Conservation (phyloP, 2,797 vertebrate genomes). For the Amphiprion clarkii region DNA sequence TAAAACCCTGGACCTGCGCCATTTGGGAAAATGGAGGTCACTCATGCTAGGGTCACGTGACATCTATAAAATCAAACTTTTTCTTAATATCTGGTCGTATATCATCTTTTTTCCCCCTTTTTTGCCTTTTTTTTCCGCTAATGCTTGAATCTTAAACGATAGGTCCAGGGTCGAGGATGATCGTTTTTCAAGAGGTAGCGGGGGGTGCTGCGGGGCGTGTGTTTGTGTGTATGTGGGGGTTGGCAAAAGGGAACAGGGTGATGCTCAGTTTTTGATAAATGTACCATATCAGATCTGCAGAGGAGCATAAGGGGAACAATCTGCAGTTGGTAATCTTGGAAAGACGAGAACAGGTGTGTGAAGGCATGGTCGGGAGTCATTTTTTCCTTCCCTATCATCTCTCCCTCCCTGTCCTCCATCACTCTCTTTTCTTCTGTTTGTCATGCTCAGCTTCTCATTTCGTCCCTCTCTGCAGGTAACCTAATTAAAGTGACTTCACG, state of each 20-base stretch:
- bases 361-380: slow-evolving; percentile 51
- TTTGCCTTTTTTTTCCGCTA: slow-evolving; percentile 43
- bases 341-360: slow-evolving; percentile 72
- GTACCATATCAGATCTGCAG: slow-evolving; percentile 72
- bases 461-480: slow-evolving; percentile 64
- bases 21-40: slow-evolving; percentile 90
- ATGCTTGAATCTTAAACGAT: slow-evolving; percentile 81
- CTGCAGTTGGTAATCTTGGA: slow-evolving; percentile 67
- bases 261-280: slow-evolving; percentile 75
- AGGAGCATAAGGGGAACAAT: slow-evolving; percentile 65
- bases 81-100: slow-evolving; percentile 84
- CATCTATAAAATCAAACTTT: slow-evolving; percentile 90
- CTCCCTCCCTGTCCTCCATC: slow-evolving; percentile 58
- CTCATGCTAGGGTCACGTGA: slow-evolving; percentile 85
- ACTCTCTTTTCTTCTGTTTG: slow-evolving; percentile 57
- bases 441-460: slow-evolving; percentile 68
- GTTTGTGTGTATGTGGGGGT: slow-evolving; percentile 26
- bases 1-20: slow-evolving; percentile 87
- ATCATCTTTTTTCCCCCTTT: slow-evolving; percentile 63
- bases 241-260: slow-evolving; percentile 43
- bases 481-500: slow-evolving; percentile 78
- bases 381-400: slow-evolving; percentile 43
- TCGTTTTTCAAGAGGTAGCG: slow-evolving; percentile 66
- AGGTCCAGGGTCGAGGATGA: slow-evolving; percentile 67
- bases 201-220: neutral